Conservation (phyloP, 1,140 invertebrate species). For the Arion vulgaris region DNA sequence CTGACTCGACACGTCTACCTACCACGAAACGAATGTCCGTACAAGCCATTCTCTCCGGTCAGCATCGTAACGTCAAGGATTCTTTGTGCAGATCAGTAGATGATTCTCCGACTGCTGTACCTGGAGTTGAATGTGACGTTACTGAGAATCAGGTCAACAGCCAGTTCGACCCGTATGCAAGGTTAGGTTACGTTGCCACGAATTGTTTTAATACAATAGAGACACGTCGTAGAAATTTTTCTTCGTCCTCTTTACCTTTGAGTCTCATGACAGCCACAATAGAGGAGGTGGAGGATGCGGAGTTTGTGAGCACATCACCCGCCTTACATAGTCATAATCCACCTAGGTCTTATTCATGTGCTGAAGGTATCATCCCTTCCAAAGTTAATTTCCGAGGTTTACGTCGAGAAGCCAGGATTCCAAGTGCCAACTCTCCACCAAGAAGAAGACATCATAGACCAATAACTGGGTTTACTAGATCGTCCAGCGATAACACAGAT, state of each 20-base stretch:
- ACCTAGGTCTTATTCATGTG: slow-evolving; percentile 12
- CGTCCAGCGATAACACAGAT: slow-evolving; percentile 26
- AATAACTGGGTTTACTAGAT: background rate
- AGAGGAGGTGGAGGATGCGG: slow-evolving; percentile 37
- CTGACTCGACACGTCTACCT: background rate
- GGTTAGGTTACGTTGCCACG: background rate
- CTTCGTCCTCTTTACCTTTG: slow-evolving; percentile 38
- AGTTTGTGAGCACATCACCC: background rate
- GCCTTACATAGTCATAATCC: background rate
- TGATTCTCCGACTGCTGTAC: background rate
- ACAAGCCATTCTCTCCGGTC: background rate
- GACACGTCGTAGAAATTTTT: slow-evolving; percentile 24
- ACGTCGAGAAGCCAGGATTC: slow-evolving; percentile 15
- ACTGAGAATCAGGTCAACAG: background rate
- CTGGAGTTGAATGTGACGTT: background rate
- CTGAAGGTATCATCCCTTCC: background rate
- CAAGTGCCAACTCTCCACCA: slow-evolving; percentile 19
- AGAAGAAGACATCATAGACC: background rate
- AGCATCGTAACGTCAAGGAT: background rate
- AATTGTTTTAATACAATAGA: background rate
- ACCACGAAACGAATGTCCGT: background rate
- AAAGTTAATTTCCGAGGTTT: slow-evolving; percentile 3
- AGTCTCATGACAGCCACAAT: slow-evolving; percentile 36
- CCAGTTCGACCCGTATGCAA: background rate
- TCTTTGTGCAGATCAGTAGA: background rate